A percentile compares a stretch with the other conserved stretches of the same genome.
These are phyloP conservation scores for Limenitis camilla DNA, from an alignment of 2,888 invertebrate species.

Conservation along the genomic window DNA sequence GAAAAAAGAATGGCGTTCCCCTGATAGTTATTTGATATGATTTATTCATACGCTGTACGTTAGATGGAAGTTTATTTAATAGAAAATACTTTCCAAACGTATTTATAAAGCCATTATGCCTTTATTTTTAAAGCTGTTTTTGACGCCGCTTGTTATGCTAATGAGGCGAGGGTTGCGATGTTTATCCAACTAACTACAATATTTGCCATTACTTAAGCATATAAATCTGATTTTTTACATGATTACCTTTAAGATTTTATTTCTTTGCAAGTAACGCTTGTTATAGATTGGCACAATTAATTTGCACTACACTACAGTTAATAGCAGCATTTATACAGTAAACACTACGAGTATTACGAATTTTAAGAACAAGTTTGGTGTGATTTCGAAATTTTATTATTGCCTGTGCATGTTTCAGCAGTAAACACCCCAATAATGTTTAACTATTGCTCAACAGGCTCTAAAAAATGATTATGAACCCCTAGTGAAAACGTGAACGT, in stretches of 20 bases:
- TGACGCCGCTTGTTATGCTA: slow-evolving; percentile 62
- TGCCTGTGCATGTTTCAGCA: too few species aligned
- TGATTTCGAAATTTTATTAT: too few species aligned
- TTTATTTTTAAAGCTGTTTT: slow-evolving; percentile 61
- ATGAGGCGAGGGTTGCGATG: slow-evolving; percentile 43
- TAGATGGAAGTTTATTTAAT: slow-evolving; percentile 72
- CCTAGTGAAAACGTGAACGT: too few species aligned
- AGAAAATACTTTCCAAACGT: slow-evolving; percentile 69
- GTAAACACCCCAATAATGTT: too few species aligned
- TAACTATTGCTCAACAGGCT: too few species aligned
- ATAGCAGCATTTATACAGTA: too few species aligned
- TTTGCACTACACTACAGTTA: too few species aligned
- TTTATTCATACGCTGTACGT: slow-evolving; percentile 77
- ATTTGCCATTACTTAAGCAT: slow-evolving; percentile 34
- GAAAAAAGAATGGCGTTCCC: slow-evolving; percentile 42
- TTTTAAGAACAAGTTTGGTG: too few species aligned
- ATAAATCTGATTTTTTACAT: slow-evolving; percentile 5
- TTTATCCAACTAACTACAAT: slow-evolving; percentile 45
- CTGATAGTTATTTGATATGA: slow-evolving; percentile 83
- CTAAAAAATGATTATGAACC: too few species aligned
- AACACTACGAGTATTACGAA: too few species aligned
- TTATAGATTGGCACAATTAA: not conserved
- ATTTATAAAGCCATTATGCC: slow-evolving; percentile 71
- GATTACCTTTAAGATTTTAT: not conserved
- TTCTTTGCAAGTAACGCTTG: not conserved